These are phyloP conservation scores for Dipodomys merriami DNA, from an alignment of 2,113 vertebrate genomes.

Conservation along the genomic window DNA sequence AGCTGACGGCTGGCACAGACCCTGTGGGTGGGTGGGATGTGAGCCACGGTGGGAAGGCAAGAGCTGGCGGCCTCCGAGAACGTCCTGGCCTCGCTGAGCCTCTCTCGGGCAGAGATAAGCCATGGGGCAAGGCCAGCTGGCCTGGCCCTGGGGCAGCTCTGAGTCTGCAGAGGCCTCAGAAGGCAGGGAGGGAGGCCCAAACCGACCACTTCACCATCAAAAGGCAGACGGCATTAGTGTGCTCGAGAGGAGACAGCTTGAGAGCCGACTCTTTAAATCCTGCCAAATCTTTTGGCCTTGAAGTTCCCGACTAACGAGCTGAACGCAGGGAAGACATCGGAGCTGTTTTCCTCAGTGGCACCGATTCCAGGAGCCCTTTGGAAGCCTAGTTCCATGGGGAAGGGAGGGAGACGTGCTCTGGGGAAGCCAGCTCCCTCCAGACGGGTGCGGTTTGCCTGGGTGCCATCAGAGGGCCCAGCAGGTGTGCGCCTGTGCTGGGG, in stretches of 20 bases:
- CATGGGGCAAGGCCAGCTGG: neutral
- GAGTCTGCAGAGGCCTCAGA: neutral
- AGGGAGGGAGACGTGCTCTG: conserved; percentile 19
- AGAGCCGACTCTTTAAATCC: conserved; percentile 54
- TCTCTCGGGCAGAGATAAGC: neutral
- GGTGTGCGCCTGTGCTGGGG: neutral
- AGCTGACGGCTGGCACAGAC: neutral
- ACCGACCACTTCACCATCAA: conserved; percentile 51
- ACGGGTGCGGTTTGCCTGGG: neutral
- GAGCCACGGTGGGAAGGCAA: neutral
- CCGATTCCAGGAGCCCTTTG: conserved; percentile 51
- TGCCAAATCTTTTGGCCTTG: conserved; percentile 76
- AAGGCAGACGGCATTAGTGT: conserved; percentile 41
- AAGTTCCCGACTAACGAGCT: conserved; percentile 70
- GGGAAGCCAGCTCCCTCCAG: conserved; percentile 42
- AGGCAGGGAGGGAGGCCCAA: neutral
- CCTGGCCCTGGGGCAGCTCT: neutral
- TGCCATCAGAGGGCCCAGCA: neutral
- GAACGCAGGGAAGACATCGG: conserved; percentile 41
- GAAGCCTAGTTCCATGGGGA: conserved; percentile 38
- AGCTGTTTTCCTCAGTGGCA: conserved; percentile 57
- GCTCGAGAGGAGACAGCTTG: conserved; percentile 63
- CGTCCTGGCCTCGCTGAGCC: neutral
- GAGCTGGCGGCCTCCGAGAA: neutral
- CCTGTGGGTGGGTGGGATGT: neutral